Base-by-base conservation (phyloP, 1,140 invertebrate species). In the Ericerus pela region DNA sequence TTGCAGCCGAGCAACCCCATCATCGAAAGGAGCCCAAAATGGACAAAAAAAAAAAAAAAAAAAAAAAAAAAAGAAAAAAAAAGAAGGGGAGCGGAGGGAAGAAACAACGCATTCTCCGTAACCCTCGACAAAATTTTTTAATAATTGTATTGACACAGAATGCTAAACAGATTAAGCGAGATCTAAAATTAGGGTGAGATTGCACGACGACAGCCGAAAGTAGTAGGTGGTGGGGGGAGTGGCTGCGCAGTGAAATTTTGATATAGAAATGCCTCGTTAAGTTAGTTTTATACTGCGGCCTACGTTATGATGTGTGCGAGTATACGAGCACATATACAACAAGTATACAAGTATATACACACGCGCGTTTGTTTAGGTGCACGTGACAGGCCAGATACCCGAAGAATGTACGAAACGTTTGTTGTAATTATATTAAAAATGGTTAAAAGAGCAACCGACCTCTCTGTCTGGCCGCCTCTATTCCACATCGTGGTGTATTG, bases 361-460 rank as follows among this genome's bases (percentile, higher is more conserved):
- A 16, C 20, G 20, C 36, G 26, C 16, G 41, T 47, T 47, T 47
- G 41, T 47, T 47, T 24, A 47, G 8, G 26, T 47, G 41, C 41
- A 47, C 41, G 41, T 47, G 41, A 47, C 41, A 47, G 41, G 41
- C 41, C 20, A 33, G 8, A 33, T 8, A n/a, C 30, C 14, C 14
- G 4, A 16, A 8, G 30, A 33, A n/a, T 33, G n/a, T 8, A 33
- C n/a, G n/a, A 33, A 10, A 33, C 14, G 20, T n/a, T 16, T 18
- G 6, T 41, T 41, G 41, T 47, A 47, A 47, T 47, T 47, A 47
- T 47, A 47, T 47, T 47, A 47, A 47, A 47, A 47, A 18, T 2
- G 18, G 11, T 38, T 20, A 47, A 47, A 47, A 47, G 41, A 47
- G 41, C 11, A 24, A 10, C 26, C 41, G 10, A 47, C 41, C 41